phyloP scores from a whole-genome alignment of 2,113 vertebrate genomes.

The Daboia siamensis region DNA sequence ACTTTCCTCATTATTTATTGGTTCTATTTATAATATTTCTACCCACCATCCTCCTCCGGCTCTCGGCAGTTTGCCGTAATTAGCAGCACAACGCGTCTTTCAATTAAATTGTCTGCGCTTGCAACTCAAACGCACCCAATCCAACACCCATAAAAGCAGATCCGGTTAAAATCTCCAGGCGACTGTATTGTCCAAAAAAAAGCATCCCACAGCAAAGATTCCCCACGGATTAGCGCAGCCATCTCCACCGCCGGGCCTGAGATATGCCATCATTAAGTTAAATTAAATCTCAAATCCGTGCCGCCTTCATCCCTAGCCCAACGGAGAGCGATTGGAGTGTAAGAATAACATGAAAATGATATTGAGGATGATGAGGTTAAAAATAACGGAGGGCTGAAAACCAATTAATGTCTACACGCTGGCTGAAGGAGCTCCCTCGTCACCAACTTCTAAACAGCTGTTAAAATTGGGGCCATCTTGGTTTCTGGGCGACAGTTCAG shows the following conservation, averaged over 20 bases:
- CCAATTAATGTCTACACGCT: too few species aligned
- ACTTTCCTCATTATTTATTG: not conserved
- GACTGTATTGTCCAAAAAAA: not conserved
- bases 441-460: not conserved
- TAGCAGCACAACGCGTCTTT: not conserved
- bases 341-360: not conserved
- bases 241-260: not conserved
- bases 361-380: not conserved
- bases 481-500: not conserved
- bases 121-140: not conserved
- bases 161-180: not conserved
- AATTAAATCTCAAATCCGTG: not conserved
- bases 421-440: not conserved
- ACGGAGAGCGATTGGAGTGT: not conserved
- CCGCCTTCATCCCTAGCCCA: not conserved
- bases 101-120: not conserved
- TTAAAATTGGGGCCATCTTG: not conserved
- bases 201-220: not conserved
- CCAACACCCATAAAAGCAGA: not conserved
- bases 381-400: too few species aligned
- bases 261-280: not conserved
- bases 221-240: not conserved
- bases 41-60: not conserved
- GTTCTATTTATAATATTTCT: not conserved
- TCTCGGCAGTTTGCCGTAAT: not conserved